phyloP scores from a whole-genome alignment of 2,888 invertebrate species.

The Rhorus exstirpatorius region DNA sequence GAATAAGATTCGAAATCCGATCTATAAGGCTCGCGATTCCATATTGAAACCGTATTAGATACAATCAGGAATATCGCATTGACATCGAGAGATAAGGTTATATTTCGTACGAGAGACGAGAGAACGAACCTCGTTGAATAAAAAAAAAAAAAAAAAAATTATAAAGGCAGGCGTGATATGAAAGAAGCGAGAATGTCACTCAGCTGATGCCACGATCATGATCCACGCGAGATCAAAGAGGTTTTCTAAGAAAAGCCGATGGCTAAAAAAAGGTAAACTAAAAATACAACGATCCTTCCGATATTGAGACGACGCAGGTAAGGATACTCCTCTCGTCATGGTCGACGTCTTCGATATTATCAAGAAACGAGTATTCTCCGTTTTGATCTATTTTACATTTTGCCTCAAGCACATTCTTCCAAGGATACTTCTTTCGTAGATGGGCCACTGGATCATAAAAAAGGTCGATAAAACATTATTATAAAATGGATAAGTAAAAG shows the following conservation, averaged over 20 bases:
- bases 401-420: too few species aligned
- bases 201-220: slow-evolving; percentile 13
- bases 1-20: slow-evolving; percentile 19
- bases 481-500: too few species aligned
- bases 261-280: background rate
- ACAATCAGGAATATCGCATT: slow-evolving; percentile 24
- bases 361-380: too few species aligned
- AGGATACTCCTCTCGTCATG: too few species aligned
- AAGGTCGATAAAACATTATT: too few species aligned
- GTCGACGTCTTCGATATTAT: too few species aligned
- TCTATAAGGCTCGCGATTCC: slow-evolving; percentile 8
- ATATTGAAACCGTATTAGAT: slow-evolving; percentile 14
- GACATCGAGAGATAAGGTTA: background rate
- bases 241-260: background rate
- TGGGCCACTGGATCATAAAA: too few species aligned
- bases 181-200: slow-evolving; percentile 12
- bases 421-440: too few species aligned
- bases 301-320: too few species aligned
- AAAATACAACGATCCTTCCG: slow-evolving; percentile 13
- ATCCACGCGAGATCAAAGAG: slow-evolving; percentile 1
- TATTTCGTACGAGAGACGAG: background rate
- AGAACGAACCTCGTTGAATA: slow-evolving; percentile 8
- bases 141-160: too few species aligned
- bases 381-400: background rate
- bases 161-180: background rate